These are phyloP conservation scores for Pomacea maculata DNA, from an alignment of 1,140 invertebrate genomes.

Conservation along the genomic window DNA sequence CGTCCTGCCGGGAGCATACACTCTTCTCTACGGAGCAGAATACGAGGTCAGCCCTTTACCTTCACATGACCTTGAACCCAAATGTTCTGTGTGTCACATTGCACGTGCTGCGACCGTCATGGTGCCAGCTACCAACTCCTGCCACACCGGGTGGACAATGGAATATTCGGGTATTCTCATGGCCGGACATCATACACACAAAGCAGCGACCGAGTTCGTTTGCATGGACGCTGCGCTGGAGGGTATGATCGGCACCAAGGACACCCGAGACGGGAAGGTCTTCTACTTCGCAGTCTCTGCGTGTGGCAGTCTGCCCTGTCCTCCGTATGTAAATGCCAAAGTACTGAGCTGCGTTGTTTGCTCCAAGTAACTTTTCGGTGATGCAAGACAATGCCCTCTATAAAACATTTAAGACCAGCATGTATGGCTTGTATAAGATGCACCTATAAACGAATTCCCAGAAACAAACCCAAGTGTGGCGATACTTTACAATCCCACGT, in stretches of 20 bases:
- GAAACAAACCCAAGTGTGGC: no score
- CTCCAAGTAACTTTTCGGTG: not conserved
- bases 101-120: not conserved
- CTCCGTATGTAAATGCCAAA: constrained; percentile 22
- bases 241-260: not conserved
- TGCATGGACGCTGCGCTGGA: constrained; percentile 11
- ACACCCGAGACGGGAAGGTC: not conserved
- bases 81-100: constrained; percentile 10
- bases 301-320: constrained; percentile 35
- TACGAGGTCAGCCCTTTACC: not conserved
- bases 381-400: no score
- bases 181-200: not conserved
- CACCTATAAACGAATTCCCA: no score
- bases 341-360: constrained; percentile 30
- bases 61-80: not conserved
- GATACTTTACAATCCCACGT: not conserved
- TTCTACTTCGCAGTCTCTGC: constrained; percentile 20
- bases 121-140: constrained; percentile 8
- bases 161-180: constrained; percentile 14
- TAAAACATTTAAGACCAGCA: no score
- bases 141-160: constrained; percentile 12
- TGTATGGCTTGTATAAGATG: no score
- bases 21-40: not conserved
- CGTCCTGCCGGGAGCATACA: not conserved
- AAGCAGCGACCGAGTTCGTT: not conserved